phyloP scores from a whole-genome alignment of 2,113 vertebrate genomes.

The Clarias gariepinus region DNA sequence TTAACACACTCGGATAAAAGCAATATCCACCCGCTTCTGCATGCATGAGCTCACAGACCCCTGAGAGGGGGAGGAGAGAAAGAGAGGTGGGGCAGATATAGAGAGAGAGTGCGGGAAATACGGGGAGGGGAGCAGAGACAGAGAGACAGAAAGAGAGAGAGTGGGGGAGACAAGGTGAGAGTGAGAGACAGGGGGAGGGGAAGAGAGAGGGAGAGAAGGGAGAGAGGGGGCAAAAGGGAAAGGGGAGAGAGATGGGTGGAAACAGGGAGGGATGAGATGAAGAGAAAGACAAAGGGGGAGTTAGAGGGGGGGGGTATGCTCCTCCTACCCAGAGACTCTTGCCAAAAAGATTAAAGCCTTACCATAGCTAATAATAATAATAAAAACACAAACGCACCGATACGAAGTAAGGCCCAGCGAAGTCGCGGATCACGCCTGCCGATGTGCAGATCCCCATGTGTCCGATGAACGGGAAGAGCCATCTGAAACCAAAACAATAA shows the following conservation, averaged over 20 bases:
- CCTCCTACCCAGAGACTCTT: background rate
- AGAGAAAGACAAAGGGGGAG: too few relatives aligned
- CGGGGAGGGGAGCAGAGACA: too few relatives aligned
- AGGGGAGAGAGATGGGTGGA: too few relatives aligned
- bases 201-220: too few relatives aligned
- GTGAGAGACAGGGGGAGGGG: too few relatives aligned
- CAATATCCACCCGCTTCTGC: background rate
- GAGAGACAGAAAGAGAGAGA: too few relatives aligned
- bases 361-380: background rate
- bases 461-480: conserved; percentile 94
- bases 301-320: too few relatives aligned
- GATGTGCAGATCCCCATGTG: conserved; percentile 99
- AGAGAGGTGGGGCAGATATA: background rate
- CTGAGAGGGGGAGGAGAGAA: background rate
- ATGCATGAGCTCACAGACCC: background rate
- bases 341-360: background rate
- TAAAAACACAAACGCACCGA: conserved; percentile 77
- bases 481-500: conserved; percentile 69
- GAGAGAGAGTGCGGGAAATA: too few relatives aligned
- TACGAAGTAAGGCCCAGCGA: conserved; percentile 95
- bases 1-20: background rate
- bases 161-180: too few relatives aligned
- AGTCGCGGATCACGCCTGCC: conserved; percentile 92
- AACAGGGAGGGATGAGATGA: too few relatives aligned
- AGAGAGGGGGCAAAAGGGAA: too few relatives aligned